phyloP scores from a whole-genome alignment of 2,113 vertebrate genomes.

The Mormyrus lacerda region DNA sequence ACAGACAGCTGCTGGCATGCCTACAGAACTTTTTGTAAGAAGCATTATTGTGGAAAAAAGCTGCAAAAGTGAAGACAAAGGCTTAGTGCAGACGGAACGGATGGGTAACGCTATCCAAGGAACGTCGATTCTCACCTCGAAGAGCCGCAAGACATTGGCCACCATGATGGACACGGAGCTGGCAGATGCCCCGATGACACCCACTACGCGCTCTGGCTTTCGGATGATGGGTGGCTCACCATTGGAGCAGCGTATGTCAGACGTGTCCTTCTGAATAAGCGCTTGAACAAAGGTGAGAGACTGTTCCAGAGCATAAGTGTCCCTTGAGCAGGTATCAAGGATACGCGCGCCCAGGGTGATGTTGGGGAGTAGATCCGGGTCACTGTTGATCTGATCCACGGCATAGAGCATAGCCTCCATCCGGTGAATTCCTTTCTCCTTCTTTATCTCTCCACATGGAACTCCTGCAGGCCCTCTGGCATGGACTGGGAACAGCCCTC shows the following conservation, averaged over 20 bases:
- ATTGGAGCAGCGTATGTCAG: slow-evolving; percentile 68
- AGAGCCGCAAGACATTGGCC: slow-evolving; percentile 80
- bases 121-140: slow-evolving; percentile 60
- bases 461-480: slow-evolving; percentile 70
- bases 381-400: slow-evolving; percentile 79
- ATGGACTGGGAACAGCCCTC: slow-evolving; percentile 80
- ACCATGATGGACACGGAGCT: slow-evolving; percentile 86
- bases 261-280: slow-evolving; percentile 71
- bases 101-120: neutral
- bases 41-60: neutral
- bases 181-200: slow-evolving; percentile 79
- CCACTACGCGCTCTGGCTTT: slow-evolving; percentile 74
- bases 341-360: slow-evolving; percentile 79
- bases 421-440: slow-evolving; percentile 82
- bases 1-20: neutral
- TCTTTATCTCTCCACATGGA: slow-evolving; percentile 75
- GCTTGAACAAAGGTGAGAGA: slow-evolving; percentile 85
- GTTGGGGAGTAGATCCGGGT: slow-evolving; percentile 77
- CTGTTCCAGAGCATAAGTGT: slow-evolving; percentile 87
- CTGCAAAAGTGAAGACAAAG: neutral
- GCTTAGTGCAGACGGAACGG: neutral
- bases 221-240: slow-evolving; percentile 68
- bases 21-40: neutral
- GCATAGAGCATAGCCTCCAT: slow-evolving; percentile 89
- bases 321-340: slow-evolving; percentile 80